A percentile compares a stretch with the other conserved stretches of the same genome.
These are phyloP conservation scores for Hestina assimilis DNA, from an alignment of 1,140 invertebrate species.

Conservation along the genomic window DNA sequence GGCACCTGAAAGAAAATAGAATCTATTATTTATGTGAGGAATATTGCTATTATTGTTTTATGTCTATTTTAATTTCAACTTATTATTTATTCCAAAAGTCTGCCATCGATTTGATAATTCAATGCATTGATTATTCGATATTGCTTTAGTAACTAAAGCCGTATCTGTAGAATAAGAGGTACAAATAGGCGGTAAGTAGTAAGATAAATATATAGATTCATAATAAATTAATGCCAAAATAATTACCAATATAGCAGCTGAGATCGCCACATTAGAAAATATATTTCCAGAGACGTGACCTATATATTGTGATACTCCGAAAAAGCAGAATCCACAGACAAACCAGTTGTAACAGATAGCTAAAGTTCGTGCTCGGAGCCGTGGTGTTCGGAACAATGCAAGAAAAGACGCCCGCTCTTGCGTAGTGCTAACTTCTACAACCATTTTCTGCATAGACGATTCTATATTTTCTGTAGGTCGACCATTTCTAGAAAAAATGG, in stretches of 20 bases:
- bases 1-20: conserved; percentile 78
- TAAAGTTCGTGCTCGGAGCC: conserved; percentile 85
- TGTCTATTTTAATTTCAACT: no score
- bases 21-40: background rate
- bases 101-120: no score
- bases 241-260: conserved; percentile 81
- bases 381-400: conserved; percentile 86
- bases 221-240: conserved; percentile 15
- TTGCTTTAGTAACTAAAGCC: no score
- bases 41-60: no score
- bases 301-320: conserved; percentile 87
- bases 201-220: background rate
- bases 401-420: conserved; percentile 79
- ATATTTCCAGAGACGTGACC: conserved; percentile 85
- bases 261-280: conserved; percentile 85
- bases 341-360: conserved; percentile 86
- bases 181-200: no score
- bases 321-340: conserved; percentile 86
- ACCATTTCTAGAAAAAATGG: conserved; percentile 69
- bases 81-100: no score
- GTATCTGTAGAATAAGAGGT: no score
- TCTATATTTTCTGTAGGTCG: conserved; percentile 77
- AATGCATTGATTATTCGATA: no score
- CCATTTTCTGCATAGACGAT: conserved; percentile 62
- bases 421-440: conserved; percentile 40